Base-by-base conservation (phyloP, 2,113 vertebrate genomes). In the Hucho hucho region DNA sequence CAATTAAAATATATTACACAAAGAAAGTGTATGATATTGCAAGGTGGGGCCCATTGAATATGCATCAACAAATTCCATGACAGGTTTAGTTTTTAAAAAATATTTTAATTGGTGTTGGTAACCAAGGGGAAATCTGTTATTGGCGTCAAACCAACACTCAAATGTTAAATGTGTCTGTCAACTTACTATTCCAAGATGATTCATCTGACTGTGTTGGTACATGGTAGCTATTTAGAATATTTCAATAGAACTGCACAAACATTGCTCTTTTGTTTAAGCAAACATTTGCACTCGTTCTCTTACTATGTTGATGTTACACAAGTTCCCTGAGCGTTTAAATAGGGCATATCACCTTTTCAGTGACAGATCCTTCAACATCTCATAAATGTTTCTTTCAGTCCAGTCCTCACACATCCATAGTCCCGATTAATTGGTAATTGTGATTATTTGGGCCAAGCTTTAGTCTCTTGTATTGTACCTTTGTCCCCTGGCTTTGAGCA, bases 241-340 rank as follows among this genome's bases (percentile, higher is more conserved):
- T 83, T 79, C 73, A 74, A 79, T 79, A 78, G 61, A 32, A 72
- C 64, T 16, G 22, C 70, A 76, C 74, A 73, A 83, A 82, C 79
- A 79, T 67, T 32, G 63, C 72, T 82, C 80, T 86, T 83, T 76
- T 70, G 80, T 79, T 79, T 49, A 72, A 84, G 81, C 83, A 86
- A 89, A 88, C 74, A 89, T 89, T 88, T 81, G 28, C 64, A 63
- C 83, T 61, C 73, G 29, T 70, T 72, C 73, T 32, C 25, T 0
- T 66, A 0, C n/a, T 24, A 2, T 47, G 47, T 63, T 74, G 75
- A 63, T 63, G 78, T 79, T 77, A 24, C 73, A 83, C 72, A 18
- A 74, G 75, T 82, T 78, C 65, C 59, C 13, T 9, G 5, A 9
- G 22, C 43, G 26, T 25, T 22, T 69, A 11, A 43, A 13, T 64